phyloP scores from a whole-genome alignment of 2,113 vertebrate genomes.

The Phrynosoma platyrhinos region DNA sequence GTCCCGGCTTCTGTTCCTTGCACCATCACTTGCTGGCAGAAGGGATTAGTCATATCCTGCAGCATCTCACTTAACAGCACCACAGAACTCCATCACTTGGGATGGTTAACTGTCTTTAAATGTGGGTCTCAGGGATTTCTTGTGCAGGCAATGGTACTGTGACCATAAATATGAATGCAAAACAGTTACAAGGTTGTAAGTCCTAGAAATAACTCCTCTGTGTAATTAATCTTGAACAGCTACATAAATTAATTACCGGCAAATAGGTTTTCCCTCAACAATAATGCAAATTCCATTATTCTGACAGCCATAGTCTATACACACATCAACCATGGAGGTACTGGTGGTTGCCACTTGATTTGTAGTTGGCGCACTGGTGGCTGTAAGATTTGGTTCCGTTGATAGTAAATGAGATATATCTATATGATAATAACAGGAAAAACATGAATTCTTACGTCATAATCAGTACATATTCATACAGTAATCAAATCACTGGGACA shows the following conservation, averaged over 20 bases:
- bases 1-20: too few species aligned
- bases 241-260: conserved; percentile 82
- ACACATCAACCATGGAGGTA: conserved; percentile 37
- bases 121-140: too few species aligned
- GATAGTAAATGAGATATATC: conserved; percentile 86
- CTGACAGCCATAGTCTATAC: conserved; percentile 76
- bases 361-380: background rate
- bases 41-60: too few species aligned
- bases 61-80: too few species aligned
- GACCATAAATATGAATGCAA: too few species aligned
- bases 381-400: conserved; percentile 57
- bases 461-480: background rate
- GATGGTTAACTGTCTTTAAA: too few species aligned
- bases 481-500: background rate
- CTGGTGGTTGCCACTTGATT: background rate
- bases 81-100: too few species aligned
- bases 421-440: conserved; percentile 53
- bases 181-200: too few species aligned
- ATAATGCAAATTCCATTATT: conserved; percentile 84
- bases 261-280: conserved; percentile 54
- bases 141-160: too few species aligned
- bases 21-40: too few species aligned
- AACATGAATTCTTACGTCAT: background rate
- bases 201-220: background rate
- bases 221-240: conserved; percentile 2